phyloP scores from a whole-genome alignment of 2,113 vertebrate genomes.

The Paramormyrops kingsleyae region DNA sequence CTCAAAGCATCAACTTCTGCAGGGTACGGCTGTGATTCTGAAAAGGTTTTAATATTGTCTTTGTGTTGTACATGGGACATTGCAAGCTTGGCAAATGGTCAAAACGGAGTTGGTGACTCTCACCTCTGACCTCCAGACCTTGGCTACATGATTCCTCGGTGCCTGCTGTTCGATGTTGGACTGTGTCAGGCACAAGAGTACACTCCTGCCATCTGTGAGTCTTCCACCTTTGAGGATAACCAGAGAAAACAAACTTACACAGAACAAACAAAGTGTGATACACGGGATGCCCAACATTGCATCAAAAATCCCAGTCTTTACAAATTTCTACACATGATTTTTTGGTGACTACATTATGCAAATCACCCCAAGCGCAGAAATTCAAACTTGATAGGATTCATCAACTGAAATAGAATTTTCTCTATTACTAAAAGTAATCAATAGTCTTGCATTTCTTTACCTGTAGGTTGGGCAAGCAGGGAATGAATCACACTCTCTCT shows the following conservation, averaged over 20 bases:
- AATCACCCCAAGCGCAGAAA: neutral
- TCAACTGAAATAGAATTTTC: neutral
- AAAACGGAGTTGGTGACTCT: slow-evolving; percentile 31
- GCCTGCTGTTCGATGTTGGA: slow-evolving; percentile 60
- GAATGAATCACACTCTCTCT: slow-evolving; percentile 84
- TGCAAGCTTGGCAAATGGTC: neutral
- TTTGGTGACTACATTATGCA: neutral
- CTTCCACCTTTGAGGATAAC: slow-evolving; percentile 71
- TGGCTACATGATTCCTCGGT: slow-evolving; percentile 73
- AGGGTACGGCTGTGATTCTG: neutral
- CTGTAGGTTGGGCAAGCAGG: slow-evolving; percentile 74
- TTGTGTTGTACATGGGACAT: neutral
- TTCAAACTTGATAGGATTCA: neutral
- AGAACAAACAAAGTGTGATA: neutral
- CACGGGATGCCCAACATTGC: neutral
- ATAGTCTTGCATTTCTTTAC: slow-evolving; percentile 52
- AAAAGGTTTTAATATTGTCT: neutral
- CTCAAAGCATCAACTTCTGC: neutral
- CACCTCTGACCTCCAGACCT: slow-evolving; percentile 84
- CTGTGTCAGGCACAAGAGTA: slow-evolving; percentile 72
- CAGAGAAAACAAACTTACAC: slow-evolving; percentile 24
- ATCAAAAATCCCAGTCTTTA: neutral
- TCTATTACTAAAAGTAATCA: neutral
- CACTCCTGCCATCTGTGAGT: slow-evolving; percentile 80
- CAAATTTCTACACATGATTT: neutral